These are phyloP conservation scores for Caiman crocodilus DNA, from an alignment of 2,797 vertebrate species.

Conservation along the genomic window DNA sequence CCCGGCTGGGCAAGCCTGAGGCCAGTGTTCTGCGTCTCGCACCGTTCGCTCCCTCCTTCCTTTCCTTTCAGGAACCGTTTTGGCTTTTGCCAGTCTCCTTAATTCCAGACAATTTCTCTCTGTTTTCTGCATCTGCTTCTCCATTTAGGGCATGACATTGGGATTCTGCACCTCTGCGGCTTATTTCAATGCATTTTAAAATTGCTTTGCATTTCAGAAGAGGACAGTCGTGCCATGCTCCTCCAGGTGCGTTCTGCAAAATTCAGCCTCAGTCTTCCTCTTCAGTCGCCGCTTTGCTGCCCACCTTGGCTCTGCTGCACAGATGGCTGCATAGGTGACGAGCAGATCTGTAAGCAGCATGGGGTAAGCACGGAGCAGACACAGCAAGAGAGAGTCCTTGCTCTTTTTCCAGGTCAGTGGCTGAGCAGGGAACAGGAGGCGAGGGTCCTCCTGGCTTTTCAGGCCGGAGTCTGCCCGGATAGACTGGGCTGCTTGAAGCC, in stretches of 20 bases:
- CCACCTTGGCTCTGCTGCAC: not conserved
- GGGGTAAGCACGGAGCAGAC: not conserved
- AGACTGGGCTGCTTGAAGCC: not conserved
- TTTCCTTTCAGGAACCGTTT: not conserved
- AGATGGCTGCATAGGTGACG: not conserved
- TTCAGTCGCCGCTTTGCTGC: not conserved
- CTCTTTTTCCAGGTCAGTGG: fast-evolving
- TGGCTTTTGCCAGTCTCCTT: not conserved
- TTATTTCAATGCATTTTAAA: not conserved
- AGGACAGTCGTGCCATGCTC: no score
- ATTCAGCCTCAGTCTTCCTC: not conserved
- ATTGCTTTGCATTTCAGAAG: not conserved
- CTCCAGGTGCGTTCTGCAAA: not conserved
- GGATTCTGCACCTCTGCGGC: not conserved
- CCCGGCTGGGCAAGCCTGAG: not conserved
- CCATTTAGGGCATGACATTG: not conserved
- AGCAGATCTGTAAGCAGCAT: not conserved
- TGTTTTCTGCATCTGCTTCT: not conserved
- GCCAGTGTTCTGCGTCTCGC: not conserved
- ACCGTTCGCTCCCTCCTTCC: not conserved
- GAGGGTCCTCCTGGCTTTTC: fast-evolving
- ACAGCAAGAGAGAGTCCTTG: not conserved
- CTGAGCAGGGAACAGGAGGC: not conserved
- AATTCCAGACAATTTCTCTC: not conserved
- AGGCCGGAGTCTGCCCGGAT: not conserved